Percentiles rank a stretch among this genome's conserved stretches.
Conservation (phyloP, 2,113 vertebrate species). For the Brevimyrus niger region DNA sequence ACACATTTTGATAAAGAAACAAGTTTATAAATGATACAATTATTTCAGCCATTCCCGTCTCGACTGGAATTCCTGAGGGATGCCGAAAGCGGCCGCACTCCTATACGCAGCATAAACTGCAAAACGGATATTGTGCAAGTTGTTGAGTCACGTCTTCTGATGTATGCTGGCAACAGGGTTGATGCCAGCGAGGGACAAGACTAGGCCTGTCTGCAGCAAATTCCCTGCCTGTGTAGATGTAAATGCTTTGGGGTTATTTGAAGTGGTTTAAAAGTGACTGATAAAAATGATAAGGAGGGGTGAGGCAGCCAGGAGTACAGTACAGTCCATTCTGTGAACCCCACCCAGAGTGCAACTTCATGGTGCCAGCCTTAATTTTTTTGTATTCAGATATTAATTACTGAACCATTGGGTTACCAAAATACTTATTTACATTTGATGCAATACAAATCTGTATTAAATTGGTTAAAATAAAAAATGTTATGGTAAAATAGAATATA, state of each 20-base stretch:
- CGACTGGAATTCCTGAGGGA: not conserved
- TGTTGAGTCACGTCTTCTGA: constrained; percentile 26
- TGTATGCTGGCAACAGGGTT: constrained; percentile 4
- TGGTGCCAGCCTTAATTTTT: not conserved
- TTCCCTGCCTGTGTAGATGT: not conserved
- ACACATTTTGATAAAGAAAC: not conserved
- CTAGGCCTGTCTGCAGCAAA: constrained; percentile 13
- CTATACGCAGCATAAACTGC: not conserved
- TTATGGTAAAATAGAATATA: not conserved
- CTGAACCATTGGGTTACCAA: not conserved
- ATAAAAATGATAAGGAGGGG: constrained; percentile 1
- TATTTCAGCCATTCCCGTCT: not conserved
- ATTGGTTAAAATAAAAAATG: not conserved
- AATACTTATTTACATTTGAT: not conserved
- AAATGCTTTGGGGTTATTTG: not conserved
- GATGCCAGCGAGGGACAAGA: constrained; percentile 21
- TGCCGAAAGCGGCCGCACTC: not conserved
- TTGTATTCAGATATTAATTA: not conserved
- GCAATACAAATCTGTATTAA: not conserved
- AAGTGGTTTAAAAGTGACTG: not conserved
- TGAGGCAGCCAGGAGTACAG: not conserved
- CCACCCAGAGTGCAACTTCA: not conserved
- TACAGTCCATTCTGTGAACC: not conserved
- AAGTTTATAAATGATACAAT: not conserved
- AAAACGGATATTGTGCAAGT: constrained; percentile 28